phyloP scores from a whole-genome alignment of 2,113 vertebrate species.

The Pseudonaja textilis region DNA sequence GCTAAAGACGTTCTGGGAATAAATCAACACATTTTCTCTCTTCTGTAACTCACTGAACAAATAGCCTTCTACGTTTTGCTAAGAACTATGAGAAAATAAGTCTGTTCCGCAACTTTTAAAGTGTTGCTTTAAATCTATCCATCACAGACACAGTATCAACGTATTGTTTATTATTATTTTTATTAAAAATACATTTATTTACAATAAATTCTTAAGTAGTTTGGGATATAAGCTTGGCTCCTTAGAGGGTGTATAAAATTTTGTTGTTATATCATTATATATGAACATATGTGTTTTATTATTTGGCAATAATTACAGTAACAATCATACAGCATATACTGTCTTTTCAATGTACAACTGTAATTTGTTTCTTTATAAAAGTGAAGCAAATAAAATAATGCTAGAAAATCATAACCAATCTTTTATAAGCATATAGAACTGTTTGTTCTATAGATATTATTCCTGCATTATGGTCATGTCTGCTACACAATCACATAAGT shows the following conservation, averaged over 20 bases:
- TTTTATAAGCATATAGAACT: background rate
- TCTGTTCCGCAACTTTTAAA: background rate
- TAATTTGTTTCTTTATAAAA: background rate
- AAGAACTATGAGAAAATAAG: background rate
- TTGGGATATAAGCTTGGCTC: background rate
- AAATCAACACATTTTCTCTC: background rate
- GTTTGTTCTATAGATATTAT: background rate
- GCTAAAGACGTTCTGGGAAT: constrained; percentile 27
- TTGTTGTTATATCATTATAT: background rate
- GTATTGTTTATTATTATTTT: background rate
- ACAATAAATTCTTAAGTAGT: background rate
- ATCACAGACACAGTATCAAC: background rate
- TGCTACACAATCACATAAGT: background rate
- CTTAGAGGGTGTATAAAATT: background rate
- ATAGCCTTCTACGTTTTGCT: constrained; percentile 2
- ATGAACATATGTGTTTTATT: background rate
- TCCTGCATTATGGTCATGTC: background rate
- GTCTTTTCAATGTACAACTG: background rate
- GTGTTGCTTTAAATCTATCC: background rate
- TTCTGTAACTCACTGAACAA: background rate
- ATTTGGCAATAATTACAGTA: background rate
- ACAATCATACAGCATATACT: background rate
- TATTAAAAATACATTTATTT: background rate
- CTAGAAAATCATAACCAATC: background rate
- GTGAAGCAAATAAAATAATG: no score